These are phyloP conservation scores for Amia ocellicauda DNA, from an alignment of 2,113 vertebrate genomes.

Conservation along the genomic window DNA sequence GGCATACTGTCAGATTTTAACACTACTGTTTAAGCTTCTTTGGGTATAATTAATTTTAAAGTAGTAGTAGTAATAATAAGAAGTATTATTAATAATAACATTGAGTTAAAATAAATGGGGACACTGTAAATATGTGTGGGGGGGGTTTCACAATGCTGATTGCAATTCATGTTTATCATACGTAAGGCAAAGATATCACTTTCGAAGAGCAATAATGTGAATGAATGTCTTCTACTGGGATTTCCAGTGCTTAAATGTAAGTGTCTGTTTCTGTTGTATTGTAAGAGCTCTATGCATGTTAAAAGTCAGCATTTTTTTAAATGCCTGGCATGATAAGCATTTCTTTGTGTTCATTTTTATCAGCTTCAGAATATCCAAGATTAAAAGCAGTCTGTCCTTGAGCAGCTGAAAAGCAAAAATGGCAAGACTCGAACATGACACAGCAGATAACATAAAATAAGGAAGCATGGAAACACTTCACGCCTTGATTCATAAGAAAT, in stretches of 20 bases:
- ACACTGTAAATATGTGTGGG: no score
- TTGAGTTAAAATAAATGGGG: no score
- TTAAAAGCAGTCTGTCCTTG: slow-evolving; percentile 39
- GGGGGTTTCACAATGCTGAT: slow-evolving; percentile 2
- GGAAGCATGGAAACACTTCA: neutral
- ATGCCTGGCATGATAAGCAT: slow-evolving; percentile 34
- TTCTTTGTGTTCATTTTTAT: slow-evolving; percentile 25
- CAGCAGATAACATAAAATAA: slow-evolving; percentile 1
- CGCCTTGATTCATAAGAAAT: neutral
- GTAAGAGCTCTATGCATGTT: slow-evolving; percentile 14
- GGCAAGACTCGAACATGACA: neutral
- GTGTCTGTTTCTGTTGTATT: slow-evolving; percentile 24
- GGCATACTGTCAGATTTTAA: no score
- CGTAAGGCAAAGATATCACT: neutral
- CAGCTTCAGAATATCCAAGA: slow-evolving; percentile 29
- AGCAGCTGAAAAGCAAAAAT: slow-evolving; percentile 7
- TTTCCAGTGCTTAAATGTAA: slow-evolving; percentile 13
- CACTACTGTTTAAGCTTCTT: no score
- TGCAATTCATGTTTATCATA: neutral
- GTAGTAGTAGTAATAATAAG: no score
- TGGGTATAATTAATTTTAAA: no score
- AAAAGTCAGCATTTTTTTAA: slow-evolving; percentile 29
- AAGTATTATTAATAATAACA: no score
- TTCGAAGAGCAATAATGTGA: neutral
- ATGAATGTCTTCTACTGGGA: neutral